A percentile compares a stretch with the other conserved stretches of the same genome.
Evolutionary conservation across 1,140 invertebrate genomes (phyloP).

Genomic region (Lanistes nyassanus): DNA sequence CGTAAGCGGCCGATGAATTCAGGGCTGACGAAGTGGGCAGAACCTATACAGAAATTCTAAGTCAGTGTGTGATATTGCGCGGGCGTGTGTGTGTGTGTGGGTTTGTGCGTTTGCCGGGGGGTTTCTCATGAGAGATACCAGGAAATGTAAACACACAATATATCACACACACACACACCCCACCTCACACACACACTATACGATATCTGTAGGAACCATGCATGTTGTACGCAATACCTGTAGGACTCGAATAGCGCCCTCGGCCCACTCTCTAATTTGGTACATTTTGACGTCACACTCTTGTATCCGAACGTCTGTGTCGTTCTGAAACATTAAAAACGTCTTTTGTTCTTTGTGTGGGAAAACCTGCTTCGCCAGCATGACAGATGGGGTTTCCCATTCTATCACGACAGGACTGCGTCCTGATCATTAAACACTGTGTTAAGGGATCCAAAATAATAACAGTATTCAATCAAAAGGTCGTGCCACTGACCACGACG

Average conservation of each 20-base stretch:
- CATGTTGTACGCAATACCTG: slow-evolving; percentile 24
- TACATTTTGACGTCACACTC: slow-evolving; percentile 42
- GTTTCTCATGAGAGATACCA: too few relatives aligned
- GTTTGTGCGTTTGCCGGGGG: too few relatives aligned
- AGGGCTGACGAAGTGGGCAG: slow-evolving; percentile 21
- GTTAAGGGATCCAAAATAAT: too few relatives aligned
- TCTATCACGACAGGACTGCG: too few relatives aligned
- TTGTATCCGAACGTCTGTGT: too few relatives aligned
- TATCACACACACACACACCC: background rate
- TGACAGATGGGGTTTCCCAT: too few relatives aligned
- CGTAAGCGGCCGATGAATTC: slow-evolving; percentile 35
- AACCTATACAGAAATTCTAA: slow-evolving; percentile 20
- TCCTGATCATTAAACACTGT: too few relatives aligned
- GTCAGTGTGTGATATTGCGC: background rate
- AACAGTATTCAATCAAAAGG: too few relatives aligned
- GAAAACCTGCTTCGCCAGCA: too few relatives aligned
- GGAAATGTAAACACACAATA: background rate
- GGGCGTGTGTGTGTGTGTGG: background rate
- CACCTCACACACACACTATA: too few relatives aligned
- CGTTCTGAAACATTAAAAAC: too few relatives aligned
- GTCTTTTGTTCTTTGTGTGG: too few relatives aligned
- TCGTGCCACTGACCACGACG: slow-evolving; percentile 41
- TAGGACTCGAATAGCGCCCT: slow-evolving; percentile 36
- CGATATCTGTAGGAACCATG: background rate
- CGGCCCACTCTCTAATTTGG: slow-evolving; percentile 36